Percentiles rank a stretch among this genome's conserved stretches.
These are phyloP conservation scores for Eriocheir sinensis DNA, from an alignment of 1,140 invertebrate species.

Conservation along the genomic window DNA sequence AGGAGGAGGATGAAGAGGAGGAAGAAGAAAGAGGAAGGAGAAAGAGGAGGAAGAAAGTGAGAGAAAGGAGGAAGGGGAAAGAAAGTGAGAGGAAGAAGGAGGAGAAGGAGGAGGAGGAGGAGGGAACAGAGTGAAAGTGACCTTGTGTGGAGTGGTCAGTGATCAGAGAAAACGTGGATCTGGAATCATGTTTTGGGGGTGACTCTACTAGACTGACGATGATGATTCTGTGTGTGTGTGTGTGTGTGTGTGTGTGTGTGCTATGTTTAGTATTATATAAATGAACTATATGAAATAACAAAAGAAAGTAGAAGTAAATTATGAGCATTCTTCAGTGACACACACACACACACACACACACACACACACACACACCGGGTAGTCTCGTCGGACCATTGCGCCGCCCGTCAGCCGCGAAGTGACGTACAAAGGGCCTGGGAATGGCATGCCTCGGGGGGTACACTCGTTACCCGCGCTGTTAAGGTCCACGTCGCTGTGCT, in stretches of 20 bases:
- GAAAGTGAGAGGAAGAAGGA: neutral
- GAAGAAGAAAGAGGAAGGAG: neutral
- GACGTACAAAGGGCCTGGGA: neutral
- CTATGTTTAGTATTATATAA: no score
- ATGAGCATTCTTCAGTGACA: no score
- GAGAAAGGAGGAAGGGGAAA: neutral
- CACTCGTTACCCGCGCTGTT: neutral
- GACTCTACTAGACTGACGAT: neutral
- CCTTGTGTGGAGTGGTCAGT: neutral
- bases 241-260: neutral
- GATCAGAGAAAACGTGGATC: neutral
- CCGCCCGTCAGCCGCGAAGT: neutral
- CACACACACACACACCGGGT: neutral
- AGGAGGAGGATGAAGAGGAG: neutral
- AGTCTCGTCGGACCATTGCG: neutral
- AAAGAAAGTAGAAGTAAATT: no score
- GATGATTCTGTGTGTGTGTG: neutral
- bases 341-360: slow-evolving; percentile 8
- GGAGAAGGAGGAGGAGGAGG: neutral
- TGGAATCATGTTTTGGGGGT: neutral
- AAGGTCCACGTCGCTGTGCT: no score
- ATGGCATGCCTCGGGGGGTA: neutral
- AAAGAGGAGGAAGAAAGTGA: neutral
- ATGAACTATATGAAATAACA: no score
- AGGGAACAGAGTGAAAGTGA: slow-evolving; percentile 7